phyloP scores from a whole-genome alignment of 2,888 invertebrate genomes.

The Leptinotarsa peninsularis region DNA sequence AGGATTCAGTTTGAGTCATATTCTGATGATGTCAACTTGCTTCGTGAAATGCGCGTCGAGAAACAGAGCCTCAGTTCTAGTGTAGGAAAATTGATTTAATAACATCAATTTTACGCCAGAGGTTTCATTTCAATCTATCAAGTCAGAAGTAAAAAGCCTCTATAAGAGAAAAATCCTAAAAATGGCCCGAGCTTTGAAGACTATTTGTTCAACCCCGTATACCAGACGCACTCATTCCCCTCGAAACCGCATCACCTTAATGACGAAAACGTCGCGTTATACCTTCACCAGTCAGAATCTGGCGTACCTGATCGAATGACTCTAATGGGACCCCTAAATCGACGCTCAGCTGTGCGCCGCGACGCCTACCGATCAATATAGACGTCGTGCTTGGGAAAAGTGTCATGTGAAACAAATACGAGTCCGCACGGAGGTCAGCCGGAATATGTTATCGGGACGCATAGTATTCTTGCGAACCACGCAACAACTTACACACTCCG shows the following conservation, averaged over 20 bases:
- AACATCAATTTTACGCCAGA: too few relatives aligned
- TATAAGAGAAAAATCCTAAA: too few relatives aligned
- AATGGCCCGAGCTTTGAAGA: neutral
- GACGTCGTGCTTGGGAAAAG: slow-evolving; percentile 41
- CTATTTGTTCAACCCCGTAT: neutral
- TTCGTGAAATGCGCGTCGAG: too few relatives aligned
- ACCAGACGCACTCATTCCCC: neutral
- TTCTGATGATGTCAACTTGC: too few relatives aligned
- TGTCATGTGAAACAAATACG: slow-evolving; percentile 42
- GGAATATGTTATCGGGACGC: slow-evolving; percentile 24
- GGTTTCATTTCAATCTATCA: too few relatives aligned
- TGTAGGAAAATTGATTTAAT: too few relatives aligned
- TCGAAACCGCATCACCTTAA: slow-evolving; percentile 13
- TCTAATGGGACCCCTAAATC: slow-evolving; percentile 20
- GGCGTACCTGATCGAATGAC: slow-evolving; percentile 14
- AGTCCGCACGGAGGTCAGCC: slow-evolving; percentile 23
- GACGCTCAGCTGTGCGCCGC: slow-evolving; percentile 21
- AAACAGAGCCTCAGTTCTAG: too few relatives aligned
- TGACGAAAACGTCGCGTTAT: slow-evolving; percentile 13
- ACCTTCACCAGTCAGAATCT: slow-evolving; percentile 12
- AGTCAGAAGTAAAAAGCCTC: too few relatives aligned
- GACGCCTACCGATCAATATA: slow-evolving; percentile 35
- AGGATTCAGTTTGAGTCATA: too few relatives aligned
- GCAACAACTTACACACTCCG: neutral
- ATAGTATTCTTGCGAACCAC: slow-evolving; percentile 16